These are phyloP conservation scores for Gymnothorax reevesii DNA, from an alignment of 2,797 vertebrate genomes.

Conservation along the genomic window DNA sequence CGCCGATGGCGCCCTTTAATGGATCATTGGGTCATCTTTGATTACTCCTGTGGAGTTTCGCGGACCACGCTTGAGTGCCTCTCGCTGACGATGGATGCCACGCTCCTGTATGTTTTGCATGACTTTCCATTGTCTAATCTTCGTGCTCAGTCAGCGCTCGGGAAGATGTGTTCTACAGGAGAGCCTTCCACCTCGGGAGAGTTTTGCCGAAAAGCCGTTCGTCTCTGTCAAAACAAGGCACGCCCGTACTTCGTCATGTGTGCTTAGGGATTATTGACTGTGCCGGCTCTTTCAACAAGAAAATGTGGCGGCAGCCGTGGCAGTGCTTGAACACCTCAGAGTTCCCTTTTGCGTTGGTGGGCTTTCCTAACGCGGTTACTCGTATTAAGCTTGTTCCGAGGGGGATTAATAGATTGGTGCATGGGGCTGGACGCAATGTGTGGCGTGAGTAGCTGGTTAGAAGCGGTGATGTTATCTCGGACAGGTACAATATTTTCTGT, in stretches of 20 bases:
- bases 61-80: constrained; percentile 1
- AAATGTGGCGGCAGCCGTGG: background rate
- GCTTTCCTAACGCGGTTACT: background rate
- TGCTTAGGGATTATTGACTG: background rate
- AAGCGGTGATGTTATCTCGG: background rate
- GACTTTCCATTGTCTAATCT: background rate
- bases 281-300: background rate
- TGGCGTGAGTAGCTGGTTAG: background rate
- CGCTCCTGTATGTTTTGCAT: background rate
- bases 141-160: background rate
- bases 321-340: background rate
- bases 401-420: background rate
- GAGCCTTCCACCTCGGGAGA: background rate
- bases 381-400: background rate
- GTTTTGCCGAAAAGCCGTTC: background rate
- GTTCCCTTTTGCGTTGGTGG: background rate
- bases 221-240: background rate
- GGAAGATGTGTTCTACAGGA: background rate
- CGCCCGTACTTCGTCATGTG: background rate
- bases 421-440: background rate
- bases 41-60: constrained; percentile 14
- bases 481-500: background rate
- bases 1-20: background rate
- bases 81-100: background rate
- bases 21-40: background rate